These are phyloP conservation scores for Erythrocercus mccallii DNA, from an alignment of 2,113 vertebrate genomes.

Conservation along the genomic window DNA sequence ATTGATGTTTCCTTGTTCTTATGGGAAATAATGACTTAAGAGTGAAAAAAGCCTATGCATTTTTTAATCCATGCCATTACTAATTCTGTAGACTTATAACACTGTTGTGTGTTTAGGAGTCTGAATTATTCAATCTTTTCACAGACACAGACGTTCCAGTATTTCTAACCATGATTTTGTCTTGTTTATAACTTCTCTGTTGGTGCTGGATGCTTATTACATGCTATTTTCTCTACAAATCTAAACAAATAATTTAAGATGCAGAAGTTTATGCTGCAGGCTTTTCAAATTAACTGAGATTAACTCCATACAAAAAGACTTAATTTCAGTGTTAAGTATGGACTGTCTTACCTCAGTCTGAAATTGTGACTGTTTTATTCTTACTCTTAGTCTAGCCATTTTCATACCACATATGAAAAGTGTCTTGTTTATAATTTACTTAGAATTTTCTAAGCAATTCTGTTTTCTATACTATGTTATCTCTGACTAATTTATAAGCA, in stretches of 20 bases:
- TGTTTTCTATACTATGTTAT: not conserved
- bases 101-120: not conserved
- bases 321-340: not conserved
- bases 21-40: not conserved
- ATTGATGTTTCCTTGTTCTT: not conserved
- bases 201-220: not conserved
- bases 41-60: not conserved
- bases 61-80: not conserved
- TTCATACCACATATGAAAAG: not conserved
- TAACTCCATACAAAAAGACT: not conserved
- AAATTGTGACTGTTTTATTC: not conserved
- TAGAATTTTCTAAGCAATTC: not conserved
- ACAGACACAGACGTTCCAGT: not conserved
- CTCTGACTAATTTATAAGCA: not conserved
- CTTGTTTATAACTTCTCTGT: not conserved
- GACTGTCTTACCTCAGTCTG: not conserved
- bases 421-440: not conserved
- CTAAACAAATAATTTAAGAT: not conserved
- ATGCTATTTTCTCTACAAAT: not conserved
- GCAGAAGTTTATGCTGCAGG: not conserved
- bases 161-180: not conserved
- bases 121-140: not conserved
- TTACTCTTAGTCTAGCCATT: not conserved
- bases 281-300: not conserved
- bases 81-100: not conserved